Conservation (phyloP, 2,888 invertebrate genomes). For the Euzophera pinguis region DNA sequence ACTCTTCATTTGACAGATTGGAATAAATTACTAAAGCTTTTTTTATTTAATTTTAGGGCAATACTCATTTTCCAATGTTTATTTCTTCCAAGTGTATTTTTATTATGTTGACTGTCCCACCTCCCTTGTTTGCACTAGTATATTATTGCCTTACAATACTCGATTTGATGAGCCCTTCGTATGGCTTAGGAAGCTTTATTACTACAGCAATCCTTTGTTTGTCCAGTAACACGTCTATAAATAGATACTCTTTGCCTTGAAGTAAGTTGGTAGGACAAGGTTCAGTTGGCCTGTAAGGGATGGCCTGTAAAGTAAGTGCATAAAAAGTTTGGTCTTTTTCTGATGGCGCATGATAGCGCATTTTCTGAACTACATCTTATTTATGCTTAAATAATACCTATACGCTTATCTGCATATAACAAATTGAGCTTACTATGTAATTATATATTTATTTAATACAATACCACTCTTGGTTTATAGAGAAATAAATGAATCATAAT, state of each 20-base stretch:
- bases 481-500: neutral
- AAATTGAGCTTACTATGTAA: no score
- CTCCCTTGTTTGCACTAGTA: conserved; percentile 60
- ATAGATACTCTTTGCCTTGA: neutral
- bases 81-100: conserved; percentile 61
- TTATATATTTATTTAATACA: no score
- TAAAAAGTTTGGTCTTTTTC: no score
- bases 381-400: no score
- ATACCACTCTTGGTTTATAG: neutral
- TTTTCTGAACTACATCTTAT: no score
- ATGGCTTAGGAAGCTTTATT: conserved; percentile 38
- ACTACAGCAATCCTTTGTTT: conserved; percentile 24
- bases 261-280: neutral
- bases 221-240: neutral
- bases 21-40: conserved; percentile 71
- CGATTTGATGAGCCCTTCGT: conserved; percentile 56
- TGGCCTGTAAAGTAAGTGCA: no score
- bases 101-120: conserved; percentile 53
- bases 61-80: conserved; percentile 24
- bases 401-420: no score
- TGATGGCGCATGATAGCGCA: no score
- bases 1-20: conserved; percentile 79
- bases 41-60: conserved; percentile 71
- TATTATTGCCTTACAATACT: conserved; percentile 61
- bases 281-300: no score